phyloP scores from a whole-genome alignment of 1,140 invertebrate species.

The Pemphigus obesinymphae region DNA sequence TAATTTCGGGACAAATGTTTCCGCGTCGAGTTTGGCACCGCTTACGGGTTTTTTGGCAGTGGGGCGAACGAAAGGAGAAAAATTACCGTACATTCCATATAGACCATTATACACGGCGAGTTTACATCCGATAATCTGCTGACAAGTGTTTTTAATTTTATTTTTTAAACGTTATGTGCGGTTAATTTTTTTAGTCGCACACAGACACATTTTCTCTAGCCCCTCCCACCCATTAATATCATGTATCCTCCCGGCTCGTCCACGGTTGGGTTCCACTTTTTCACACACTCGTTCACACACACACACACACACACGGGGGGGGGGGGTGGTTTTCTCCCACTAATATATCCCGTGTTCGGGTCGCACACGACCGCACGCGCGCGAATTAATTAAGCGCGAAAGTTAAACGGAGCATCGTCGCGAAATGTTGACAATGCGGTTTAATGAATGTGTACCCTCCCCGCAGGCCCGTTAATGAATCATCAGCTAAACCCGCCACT shows the following conservation, averaged over 20 bases:
- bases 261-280: not conserved
- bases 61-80: not conserved
- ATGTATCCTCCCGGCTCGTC: not conserved
- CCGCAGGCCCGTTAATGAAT: conserved; percentile 16
- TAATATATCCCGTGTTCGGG: too few species aligned
- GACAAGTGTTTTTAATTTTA: conserved; percentile 25
- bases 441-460: not conserved
- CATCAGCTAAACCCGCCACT: conserved; percentile 18
- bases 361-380: too few species aligned
- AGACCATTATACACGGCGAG: not conserved
- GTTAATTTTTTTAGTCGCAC: not conserved
- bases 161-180: conserved; percentile 14
- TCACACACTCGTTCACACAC: not conserved
- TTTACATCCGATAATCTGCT: conserved; percentile 33
- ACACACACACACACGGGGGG: not conserved
- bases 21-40: not conserved
- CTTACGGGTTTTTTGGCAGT: conserved; percentile 7
- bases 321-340: too few species aligned
- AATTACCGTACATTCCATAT: not conserved
- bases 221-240: not conserved
- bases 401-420: conserved; percentile 29
- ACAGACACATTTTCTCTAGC: not conserved
- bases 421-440: conserved; percentile 29
- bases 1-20: conserved; percentile 20
- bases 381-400: conserved; percentile 38